Evolutionary conservation across 2,113 vertebrate genomes (phyloP).

Genomic region (Catharus fuscescens): DNA sequence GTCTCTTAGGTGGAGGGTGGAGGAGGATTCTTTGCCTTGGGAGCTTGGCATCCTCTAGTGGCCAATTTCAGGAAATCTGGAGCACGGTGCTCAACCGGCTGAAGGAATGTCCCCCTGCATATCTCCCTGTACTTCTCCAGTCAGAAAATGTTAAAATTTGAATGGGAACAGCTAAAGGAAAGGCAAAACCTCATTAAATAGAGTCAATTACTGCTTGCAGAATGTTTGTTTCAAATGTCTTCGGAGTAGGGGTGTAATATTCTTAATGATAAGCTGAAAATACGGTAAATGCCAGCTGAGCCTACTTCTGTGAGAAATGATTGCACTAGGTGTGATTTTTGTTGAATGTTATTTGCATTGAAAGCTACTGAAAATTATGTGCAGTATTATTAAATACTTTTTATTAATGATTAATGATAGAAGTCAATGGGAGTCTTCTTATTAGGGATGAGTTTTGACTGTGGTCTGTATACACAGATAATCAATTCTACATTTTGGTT

Average conservation of each 20-base stretch:
- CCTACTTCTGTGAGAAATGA: background rate
- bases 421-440: background rate
- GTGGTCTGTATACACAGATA: background rate
- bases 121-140: background rate
- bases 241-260: background rate
- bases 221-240: background rate
- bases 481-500: background rate
- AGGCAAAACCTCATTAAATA: background rate
- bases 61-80: background rate
- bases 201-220: background rate
- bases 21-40: background rate
- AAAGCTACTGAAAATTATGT: background rate
- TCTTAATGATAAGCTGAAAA: background rate
- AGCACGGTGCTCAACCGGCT: background rate
- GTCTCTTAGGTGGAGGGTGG: background rate
- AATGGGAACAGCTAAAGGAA: background rate
- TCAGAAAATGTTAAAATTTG: background rate
- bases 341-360: background rate
- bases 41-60: slow-evolving; percentile 56
- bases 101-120: background rate
- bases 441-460: background rate
- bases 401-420: background rate
- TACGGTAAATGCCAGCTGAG: background rate
- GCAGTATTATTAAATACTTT: background rate
- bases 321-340: background rate